phyloP scores from a whole-genome alignment of 2,797 vertebrate species.

The Sparus aurata region DNA sequence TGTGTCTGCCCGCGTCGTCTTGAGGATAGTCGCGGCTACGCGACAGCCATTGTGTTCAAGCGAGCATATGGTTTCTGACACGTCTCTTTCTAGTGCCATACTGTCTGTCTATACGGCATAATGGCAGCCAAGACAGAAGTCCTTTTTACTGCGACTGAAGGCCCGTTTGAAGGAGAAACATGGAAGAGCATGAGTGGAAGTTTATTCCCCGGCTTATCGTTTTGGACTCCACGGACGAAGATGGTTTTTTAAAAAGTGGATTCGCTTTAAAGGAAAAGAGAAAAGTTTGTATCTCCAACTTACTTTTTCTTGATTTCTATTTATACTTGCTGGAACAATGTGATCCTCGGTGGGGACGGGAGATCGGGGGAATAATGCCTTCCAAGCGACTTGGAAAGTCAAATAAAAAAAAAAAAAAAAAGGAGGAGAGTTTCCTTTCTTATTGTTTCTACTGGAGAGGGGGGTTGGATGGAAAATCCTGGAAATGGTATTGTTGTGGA shows the following conservation, averaged over 20 bases:
- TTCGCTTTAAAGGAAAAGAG: slow-evolving; percentile 71
- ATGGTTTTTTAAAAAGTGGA: slow-evolving; percentile 76
- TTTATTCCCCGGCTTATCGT: slow-evolving; percentile 77
- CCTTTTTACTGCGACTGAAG: slow-evolving; percentile 77
- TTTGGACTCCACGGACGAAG: slow-evolving; percentile 77
- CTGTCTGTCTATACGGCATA: slow-evolving; percentile 76
- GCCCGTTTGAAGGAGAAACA: slow-evolving; percentile 78
- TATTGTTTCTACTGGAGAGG: slow-evolving; percentile 57
- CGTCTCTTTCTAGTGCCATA: slow-evolving; percentile 80
- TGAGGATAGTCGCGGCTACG: slow-evolving; percentile 70
- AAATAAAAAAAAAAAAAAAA: slow-evolving; percentile 55
- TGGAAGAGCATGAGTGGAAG: slow-evolving; percentile 81
- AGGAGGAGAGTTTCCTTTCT: slow-evolving; percentile 68
- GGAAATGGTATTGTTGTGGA: slow-evolving; percentile 55
- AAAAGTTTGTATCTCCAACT: slow-evolving; percentile 73
- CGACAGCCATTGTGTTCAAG: slow-evolving; percentile 69
- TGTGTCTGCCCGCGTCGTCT: slow-evolving; percentile 60
- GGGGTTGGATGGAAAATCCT: slow-evolving; percentile 49
- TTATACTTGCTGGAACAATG: slow-evolving; percentile 76
- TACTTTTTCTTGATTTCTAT: slow-evolving; percentile 77
- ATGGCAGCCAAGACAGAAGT: slow-evolving; percentile 80
- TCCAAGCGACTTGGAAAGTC: slow-evolving; percentile 69
- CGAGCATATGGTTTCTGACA: slow-evolving; percentile 82
- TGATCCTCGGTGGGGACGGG: slow-evolving; percentile 58
- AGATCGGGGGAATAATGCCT: slow-evolving; percentile 62